Conservation (phyloP, 2,888 invertebrate genomes). For the Macrosoma leucophasiata region DNA sequence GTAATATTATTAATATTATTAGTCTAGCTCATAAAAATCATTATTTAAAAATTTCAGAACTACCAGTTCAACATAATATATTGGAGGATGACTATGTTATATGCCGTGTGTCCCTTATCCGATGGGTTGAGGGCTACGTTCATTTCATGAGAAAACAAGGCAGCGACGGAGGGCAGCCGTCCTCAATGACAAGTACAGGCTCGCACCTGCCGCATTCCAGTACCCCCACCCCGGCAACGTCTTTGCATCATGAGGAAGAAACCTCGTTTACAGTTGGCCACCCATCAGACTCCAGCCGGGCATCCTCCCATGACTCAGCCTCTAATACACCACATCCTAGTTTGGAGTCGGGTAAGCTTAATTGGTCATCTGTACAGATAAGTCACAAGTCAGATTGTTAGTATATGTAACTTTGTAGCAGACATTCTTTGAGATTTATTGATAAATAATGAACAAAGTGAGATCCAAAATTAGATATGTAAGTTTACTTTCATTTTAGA, state of each 20-base stretch:
- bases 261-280: conserved; percentile 65
- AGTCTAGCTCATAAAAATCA: no score
- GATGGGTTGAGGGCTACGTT: conserved; percentile 91
- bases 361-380: no score
- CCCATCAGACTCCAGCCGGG: conserved; percentile 67
- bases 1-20: no score
- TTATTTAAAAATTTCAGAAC: conserved; percentile 61
- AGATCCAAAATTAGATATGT: no score
- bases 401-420: no score
- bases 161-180: conserved; percentile 63
- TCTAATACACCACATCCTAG: conserved; percentile 76
- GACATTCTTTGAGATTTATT: no score
- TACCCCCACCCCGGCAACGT: conserved; percentile 56
- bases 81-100: conserved; percentile 79
- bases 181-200: conserved; percentile 63
- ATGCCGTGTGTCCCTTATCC: conserved; percentile 90
- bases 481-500: no score
- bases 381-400: no score
- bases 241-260: conserved; percentile 64
- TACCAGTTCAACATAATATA: conserved; percentile 84
- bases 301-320: conserved; percentile 67
- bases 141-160: conserved; percentile 83
- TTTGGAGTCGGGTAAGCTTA: conserved; percentile 78
- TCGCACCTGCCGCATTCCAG: conserved; percentile 57
- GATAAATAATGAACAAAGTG: no score